Conservation (phyloP, 2,113 vertebrate species). For the Ictalurus punctatus region DNA sequence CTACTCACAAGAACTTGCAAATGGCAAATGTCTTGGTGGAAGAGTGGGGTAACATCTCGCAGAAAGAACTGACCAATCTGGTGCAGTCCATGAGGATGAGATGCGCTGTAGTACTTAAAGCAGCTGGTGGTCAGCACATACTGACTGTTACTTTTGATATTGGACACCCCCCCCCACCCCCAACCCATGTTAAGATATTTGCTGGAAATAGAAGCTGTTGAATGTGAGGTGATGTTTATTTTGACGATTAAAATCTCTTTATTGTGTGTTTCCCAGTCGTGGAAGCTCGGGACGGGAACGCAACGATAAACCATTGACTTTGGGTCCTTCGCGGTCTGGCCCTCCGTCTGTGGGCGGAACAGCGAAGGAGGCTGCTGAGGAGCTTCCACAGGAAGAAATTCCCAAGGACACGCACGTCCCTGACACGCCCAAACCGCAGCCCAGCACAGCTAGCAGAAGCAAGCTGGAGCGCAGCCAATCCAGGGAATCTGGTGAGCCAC, state of each 20-base stretch:
- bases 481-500: slow-evolving; percentile 79
- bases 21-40: too few species aligned
- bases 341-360: slow-evolving; percentile 77
- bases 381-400: slow-evolving; percentile 80
- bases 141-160: too few species aligned
- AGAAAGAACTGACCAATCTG: too few species aligned
- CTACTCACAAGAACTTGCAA: too few species aligned
- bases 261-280: slow-evolving; percentile 61
- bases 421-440: slow-evolving; percentile 81
- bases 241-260: background rate
- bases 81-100: too few species aligned
- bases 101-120: too few species aligned
- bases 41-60: too few species aligned
- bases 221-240: too few species aligned
- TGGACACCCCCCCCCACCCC: too few species aligned
- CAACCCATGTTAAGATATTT: too few species aligned
- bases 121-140: too few species aligned
- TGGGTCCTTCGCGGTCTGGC: slow-evolving; percentile 69
- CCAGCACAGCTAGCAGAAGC: slow-evolving; percentile 78
- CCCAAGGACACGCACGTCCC: slow-evolving; percentile 65
- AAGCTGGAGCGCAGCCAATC: slow-evolving; percentile 72
- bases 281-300: slow-evolving; percentile 85
- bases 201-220: too few species aligned
- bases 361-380: slow-evolving; percentile 84
- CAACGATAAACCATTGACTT: slow-evolving; percentile 82